A percentile compares a stretch with the other conserved stretches of the same genome.
Evolutionary conservation across 2,888 invertebrate genomes (phyloP).

Genomic region (Sisyra nigra): DNA sequence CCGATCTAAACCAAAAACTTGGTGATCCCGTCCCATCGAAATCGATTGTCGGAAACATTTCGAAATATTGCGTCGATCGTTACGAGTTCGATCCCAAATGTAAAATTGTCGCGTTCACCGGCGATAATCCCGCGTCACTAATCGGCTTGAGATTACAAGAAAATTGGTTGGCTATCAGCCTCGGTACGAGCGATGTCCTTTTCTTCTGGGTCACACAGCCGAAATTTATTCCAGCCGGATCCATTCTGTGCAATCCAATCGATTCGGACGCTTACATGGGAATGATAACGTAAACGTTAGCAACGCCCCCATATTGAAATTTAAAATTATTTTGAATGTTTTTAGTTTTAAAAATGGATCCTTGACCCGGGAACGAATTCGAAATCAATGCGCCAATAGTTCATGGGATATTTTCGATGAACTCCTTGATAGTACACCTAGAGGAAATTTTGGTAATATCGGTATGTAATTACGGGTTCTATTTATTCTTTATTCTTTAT

Average conservation of each 20-base stretch:
- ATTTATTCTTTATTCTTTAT: too few relatives aligned
- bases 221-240: constrained; percentile 56
- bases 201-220: constrained; percentile 61
- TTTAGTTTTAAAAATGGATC: constrained; percentile 83
- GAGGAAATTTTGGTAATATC: constrained; percentile 88
- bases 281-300: constrained; percentile 52
- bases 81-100: constrained; percentile 74
- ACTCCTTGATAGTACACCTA: constrained; percentile 61
- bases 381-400: constrained; percentile 52
- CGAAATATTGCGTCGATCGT: constrained; percentile 66
- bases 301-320: neutral
- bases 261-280: constrained; percentile 69
- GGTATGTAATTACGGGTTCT: constrained; percentile 31
- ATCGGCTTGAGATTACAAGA: constrained; percentile 64
- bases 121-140: constrained; percentile 84
- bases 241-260: constrained; percentile 77
- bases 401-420: constrained; percentile 78
- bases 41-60: constrained; percentile 53
- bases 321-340: too few relatives aligned
- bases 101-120: constrained; percentile 76
- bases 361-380: constrained; percentile 69
- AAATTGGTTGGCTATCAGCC: constrained; percentile 73
- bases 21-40: constrained; percentile 57
- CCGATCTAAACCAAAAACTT: constrained; percentile 54
- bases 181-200: constrained; percentile 89